Conservation (phyloP, 2,888 invertebrate genomes). For the Platycnemis pennipes region DNA sequence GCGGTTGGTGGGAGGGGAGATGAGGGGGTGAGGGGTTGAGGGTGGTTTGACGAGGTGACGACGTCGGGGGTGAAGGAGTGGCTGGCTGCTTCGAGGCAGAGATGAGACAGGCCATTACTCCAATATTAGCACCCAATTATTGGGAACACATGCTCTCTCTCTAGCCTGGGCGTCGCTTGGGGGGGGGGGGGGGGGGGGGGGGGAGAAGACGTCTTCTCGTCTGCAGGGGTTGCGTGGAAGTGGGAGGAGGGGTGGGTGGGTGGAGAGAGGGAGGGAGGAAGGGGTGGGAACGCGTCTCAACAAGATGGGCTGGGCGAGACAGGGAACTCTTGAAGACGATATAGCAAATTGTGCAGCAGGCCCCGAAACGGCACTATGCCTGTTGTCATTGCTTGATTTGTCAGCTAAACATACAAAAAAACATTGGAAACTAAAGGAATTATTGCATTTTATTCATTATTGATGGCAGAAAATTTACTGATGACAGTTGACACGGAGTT, state of each 20-base stretch:
- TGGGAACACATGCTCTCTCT: conserved; percentile 59
- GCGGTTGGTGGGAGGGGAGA: background rate
- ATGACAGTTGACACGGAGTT: too few species aligned
- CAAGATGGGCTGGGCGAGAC: too few species aligned
- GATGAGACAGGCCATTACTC: conserved; percentile 52
- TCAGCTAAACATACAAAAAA: too few species aligned
- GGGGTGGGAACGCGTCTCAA: too few species aligned
- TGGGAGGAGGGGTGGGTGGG: background rate
- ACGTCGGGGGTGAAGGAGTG: background rate
- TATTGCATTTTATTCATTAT: too few species aligned
- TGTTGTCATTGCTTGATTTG: too few species aligned
- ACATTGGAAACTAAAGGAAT: too few species aligned
- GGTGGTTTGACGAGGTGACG: background rate
- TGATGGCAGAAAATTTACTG: too few species aligned
- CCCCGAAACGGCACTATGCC: too few species aligned
- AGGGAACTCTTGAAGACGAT: too few species aligned
- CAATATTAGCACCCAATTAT: conserved; percentile 66
- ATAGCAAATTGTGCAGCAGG: too few species aligned
- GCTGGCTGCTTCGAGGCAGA: too few species aligned
- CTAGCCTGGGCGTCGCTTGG: background rate
- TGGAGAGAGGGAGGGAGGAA: background rate
- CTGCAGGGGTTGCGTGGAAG: background rate
- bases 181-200: background rate
- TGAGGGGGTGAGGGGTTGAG: background rate
- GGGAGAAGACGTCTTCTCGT: background rate